Conservation (phyloP, 1,140 invertebrate genomes). For the Brachionus rotundiformis region DNA sequence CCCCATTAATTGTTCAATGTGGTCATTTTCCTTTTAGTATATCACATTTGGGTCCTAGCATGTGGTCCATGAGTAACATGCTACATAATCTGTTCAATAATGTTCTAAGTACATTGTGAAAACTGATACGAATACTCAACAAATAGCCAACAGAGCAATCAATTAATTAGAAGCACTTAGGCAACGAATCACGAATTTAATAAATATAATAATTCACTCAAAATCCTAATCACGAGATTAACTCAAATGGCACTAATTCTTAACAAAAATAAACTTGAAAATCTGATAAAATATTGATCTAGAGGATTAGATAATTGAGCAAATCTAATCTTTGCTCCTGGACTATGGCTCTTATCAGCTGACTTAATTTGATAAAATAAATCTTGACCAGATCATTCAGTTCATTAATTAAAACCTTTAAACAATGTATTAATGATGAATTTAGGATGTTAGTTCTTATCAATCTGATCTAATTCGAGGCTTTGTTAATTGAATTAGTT, state of each 20-base stretch:
- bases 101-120: neutral
- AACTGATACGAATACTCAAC: neutral
- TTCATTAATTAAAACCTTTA: neutral
- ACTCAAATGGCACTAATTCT: constrained; percentile 17
- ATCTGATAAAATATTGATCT: constrained; percentile 23
- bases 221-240: constrained; percentile 19
- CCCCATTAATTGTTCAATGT: neutral
- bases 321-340: constrained; percentile 16
- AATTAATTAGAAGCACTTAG: constrained; percentile 28
- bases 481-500: neutral
- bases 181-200: neutral
- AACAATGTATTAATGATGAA: neutral
- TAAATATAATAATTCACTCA: neutral
- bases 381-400: neutral
- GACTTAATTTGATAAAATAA: neutral
- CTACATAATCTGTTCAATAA: neutral
- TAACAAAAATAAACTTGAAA: neutral
- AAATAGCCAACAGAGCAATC: constrained; percentile 7
- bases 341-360: neutral
- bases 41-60: neutral
- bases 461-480: neutral
- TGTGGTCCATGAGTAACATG: neutral
- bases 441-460: too few relatives aligned
- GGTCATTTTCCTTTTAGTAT: neutral
- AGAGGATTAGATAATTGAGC: constrained; percentile 6